Evolutionary conservation across 2,113 vertebrate species (phyloP).

Genomic region (Haemorhous mexicanus): DNA sequence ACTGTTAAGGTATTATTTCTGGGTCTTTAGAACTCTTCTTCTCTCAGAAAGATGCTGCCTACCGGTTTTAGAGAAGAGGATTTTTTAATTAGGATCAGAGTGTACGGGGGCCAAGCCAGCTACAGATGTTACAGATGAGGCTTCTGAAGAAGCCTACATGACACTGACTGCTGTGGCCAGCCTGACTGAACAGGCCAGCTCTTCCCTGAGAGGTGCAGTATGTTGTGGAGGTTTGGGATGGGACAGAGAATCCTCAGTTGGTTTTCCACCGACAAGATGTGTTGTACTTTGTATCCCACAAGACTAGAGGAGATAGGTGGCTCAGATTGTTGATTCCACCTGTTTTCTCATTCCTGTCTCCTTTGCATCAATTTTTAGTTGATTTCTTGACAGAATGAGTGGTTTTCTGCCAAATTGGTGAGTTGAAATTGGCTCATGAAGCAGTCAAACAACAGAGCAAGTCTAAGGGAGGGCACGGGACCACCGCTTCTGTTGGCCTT

Average conservation of each 20-base stretch:
- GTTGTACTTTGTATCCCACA: background rate
- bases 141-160: background rate
- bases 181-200: background rate
- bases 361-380: background rate
- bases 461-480: background rate
- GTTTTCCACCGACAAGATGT: fast-evolving
- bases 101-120: background rate
- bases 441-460: background rate
- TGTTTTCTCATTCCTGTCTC: background rate
- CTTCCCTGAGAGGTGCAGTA: background rate
- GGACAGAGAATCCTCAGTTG: background rate
- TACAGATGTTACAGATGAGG: background rate
- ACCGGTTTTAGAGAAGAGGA: background rate
- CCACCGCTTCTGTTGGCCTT: background rate
- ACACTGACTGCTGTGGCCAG: background rate
- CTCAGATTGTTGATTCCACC: background rate
- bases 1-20: background rate
- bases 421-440: background rate
- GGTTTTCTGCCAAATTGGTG: background rate
- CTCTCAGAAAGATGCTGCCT: background rate
- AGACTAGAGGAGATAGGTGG: background rate
- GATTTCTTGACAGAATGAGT: background rate
- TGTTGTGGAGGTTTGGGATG: background rate
- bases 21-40: background rate
- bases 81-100: background rate